A percentile compares a stretch with the other conserved stretches of the same genome.
These are phyloP conservation scores for Athripsodes cinereus DNA, from an alignment of 2,888 invertebrate species.

Conservation along the genomic window DNA sequence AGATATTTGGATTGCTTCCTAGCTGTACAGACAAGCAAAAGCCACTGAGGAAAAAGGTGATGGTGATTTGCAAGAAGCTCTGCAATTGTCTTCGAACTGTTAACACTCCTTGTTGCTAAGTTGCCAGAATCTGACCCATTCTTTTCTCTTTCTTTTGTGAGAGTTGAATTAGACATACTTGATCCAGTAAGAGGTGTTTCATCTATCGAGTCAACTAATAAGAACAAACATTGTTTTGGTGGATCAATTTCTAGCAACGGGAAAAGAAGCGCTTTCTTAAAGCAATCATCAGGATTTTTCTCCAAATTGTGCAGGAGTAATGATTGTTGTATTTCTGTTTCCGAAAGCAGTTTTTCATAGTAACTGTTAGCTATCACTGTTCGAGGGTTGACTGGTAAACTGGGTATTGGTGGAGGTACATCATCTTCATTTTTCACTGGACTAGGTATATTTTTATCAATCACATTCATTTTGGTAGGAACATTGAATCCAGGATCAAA, in stretches of 20 bases:
- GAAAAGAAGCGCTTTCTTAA: slow-evolving; percentile 80
- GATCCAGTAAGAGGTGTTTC: slow-evolving; percentile 47
- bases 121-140: slow-evolving; percentile 32
- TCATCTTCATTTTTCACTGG: slow-evolving; percentile 29
- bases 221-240: slow-evolving; percentile 76
- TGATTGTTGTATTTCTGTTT: slow-evolving; percentile 77
- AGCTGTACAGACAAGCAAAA: slow-evolving; percentile 83
- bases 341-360: slow-evolving; percentile 68
- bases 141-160: slow-evolving; percentile 31
- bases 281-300: slow-evolving; percentile 84
- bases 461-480: slow-evolving; percentile 7
- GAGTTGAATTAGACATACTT: slow-evolving; percentile 15
- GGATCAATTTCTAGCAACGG: slow-evolving; percentile 82
- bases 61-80: slow-evolving; percentile 84
- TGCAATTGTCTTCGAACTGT: slow-evolving; percentile 62
- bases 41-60: slow-evolving; percentile 88
- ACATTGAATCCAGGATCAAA: slow-evolving; percentile 20
- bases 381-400: slow-evolving; percentile 44
- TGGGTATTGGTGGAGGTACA: slow-evolving; percentile 46
- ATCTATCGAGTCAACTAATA: slow-evolving; percentile 90
- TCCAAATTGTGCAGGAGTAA: slow-evolving; percentile 76
- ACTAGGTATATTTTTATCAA: slow-evolving; percentile 10
- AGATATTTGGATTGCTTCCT: slow-evolving; percentile 78
- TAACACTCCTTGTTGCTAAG: slow-evolving; percentile 37
- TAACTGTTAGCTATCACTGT: slow-evolving; percentile 66